phyloP scores from a whole-genome alignment of 2,113 vertebrate species.

The Platanista minor region DNA sequence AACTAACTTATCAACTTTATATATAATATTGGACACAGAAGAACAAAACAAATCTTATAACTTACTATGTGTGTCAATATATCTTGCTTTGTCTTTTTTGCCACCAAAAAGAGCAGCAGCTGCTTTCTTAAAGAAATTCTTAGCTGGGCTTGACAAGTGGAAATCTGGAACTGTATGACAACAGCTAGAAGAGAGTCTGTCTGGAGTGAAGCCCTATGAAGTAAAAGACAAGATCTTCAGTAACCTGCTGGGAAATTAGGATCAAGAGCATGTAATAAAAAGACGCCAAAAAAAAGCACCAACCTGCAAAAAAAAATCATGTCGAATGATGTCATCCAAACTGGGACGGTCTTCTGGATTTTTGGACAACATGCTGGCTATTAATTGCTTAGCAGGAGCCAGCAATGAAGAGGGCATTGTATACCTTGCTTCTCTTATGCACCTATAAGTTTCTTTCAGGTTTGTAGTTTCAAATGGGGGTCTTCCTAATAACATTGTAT shows the following conservation, averaged over 20 bases:
- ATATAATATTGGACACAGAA: background rate
- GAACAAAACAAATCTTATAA: conserved; percentile 25
- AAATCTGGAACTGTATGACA: conserved; percentile 96
- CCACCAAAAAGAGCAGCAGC: conserved; percentile 97
- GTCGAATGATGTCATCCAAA: conserved; percentile 92
- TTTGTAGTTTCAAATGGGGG: conserved; percentile 98
- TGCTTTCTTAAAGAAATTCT: conserved; percentile 98
- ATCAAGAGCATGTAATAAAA: background rate
- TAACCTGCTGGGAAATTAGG: background rate
- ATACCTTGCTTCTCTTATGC: conserved; percentile 95
- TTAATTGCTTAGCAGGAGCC: conserved; percentile 92
- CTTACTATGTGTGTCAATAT: conserved; percentile 95
- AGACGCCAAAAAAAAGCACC: conserved; percentile 24
- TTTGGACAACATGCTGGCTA: conserved; percentile 93
- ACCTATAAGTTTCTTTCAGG: conserved; percentile 96
- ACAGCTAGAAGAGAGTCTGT: conserved; percentile 92
- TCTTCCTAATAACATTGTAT: conserved; percentile 95
- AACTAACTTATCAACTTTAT: background rate
- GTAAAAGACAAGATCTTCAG: conserved; percentile 3
- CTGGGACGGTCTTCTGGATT: conserved; percentile 92
- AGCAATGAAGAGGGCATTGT: conserved; percentile 92
- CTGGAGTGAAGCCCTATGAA: conserved; percentile 95
- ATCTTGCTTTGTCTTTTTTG: conserved; percentile 97
- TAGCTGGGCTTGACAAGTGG: conserved; percentile 96
- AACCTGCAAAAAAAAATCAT: conserved; percentile 96